Evolutionary conservation across 2,888 invertebrate species (phyloP).

Genomic region (Euclidia mi): DNA sequence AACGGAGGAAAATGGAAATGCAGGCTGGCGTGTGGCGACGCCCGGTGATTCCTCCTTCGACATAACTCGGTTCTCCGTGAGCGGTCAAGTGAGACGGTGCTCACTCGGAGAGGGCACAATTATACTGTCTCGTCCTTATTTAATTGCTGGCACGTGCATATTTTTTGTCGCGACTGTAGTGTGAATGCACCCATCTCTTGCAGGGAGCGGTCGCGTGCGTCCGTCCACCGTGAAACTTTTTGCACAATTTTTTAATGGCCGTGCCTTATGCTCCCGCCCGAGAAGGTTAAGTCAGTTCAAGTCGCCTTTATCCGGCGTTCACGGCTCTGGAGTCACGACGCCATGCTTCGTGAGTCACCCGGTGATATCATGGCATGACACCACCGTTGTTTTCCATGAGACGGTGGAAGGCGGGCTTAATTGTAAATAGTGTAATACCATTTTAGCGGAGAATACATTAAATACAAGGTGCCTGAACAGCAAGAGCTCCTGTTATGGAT

Average conservation of each 20-base stretch:
- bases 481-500: conserved; percentile 58
- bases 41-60: conserved; percentile 73
- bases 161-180: conserved; percentile 73
- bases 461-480: conserved; percentile 58
- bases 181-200: conserved; percentile 76
- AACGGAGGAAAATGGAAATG: conserved; percentile 60
- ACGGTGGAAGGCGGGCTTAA: conserved; percentile 42
- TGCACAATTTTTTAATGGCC: conserved; percentile 71
- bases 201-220: conserved; percentile 75
- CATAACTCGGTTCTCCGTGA: conserved; percentile 74
- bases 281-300: conserved; percentile 81
- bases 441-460: conserved; percentile 51
- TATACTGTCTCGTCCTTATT: conserved; percentile 72
- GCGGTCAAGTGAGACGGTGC: conserved; percentile 74
- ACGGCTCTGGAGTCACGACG: conserved; percentile 72
- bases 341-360: conserved; percentile 76
- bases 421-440: conserved; percentile 45
- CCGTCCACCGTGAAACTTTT: conserved; percentile 71
- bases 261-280: conserved; percentile 75
- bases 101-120: conserved; percentile 65
- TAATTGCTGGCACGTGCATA: conserved; percentile 87
- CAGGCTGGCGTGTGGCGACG: conserved; percentile 77
- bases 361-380: conserved; percentile 81
- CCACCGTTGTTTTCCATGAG: conserved; percentile 71
- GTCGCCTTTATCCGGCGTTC: conserved; percentile 63